Conservation (phyloP, 2,888 invertebrate genomes). For the Argynnis bischoffii region DNA sequence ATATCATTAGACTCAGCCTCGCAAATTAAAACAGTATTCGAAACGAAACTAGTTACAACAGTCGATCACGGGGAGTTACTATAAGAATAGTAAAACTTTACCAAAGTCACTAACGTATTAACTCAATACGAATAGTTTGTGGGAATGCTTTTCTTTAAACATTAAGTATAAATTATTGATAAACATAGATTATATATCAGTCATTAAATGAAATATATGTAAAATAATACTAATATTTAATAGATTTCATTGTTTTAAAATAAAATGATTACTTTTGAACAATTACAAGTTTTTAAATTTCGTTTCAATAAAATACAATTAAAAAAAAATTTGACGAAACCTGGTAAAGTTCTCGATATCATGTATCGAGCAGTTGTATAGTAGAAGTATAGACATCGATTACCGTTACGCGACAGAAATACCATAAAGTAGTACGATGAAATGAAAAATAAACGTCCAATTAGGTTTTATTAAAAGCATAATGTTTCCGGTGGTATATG, state of each 20-base stretch:
- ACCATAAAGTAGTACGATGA: constrained; percentile 39
- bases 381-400: constrained; percentile 21
- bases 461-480: constrained; percentile 63
- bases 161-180: no score
- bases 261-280: no score
- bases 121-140: background rate
- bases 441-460: constrained; percentile 46
- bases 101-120: background rate
- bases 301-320: background rate
- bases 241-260: no score
- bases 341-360: background rate
- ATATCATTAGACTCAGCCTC: background rate
- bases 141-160: no score
- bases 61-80: constrained; percentile 6
- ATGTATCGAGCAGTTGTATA: background rate
- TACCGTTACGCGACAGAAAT: constrained; percentile 40
- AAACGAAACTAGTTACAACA: constrained; percentile 7
- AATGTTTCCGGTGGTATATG: constrained; percentile 73
- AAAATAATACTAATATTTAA: no score
- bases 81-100: background rate
- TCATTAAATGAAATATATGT: no score
- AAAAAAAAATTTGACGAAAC: background rate
- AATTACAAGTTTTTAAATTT: background rate
- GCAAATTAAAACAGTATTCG: constrained; percentile 6
- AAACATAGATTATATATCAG: no score